Evolutionary conservation across 92 coral and sea anemone genomes (phyloP).

Genomic region (Palythoa heliodiscus): DNA sequence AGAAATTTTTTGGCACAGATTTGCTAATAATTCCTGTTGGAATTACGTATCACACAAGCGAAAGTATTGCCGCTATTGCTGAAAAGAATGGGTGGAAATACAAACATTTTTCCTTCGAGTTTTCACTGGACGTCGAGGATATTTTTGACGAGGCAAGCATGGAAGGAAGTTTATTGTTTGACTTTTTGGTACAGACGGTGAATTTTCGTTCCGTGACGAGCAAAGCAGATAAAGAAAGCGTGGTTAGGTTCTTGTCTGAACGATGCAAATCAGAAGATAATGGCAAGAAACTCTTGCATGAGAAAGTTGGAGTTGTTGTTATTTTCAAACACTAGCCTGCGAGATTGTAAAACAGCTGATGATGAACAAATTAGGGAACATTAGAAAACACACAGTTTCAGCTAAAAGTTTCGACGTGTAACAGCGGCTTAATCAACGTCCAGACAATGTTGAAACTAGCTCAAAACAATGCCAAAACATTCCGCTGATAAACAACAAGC

Average conservation of each 20-base stretch:
- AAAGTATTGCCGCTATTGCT: conserved; percentile 32
- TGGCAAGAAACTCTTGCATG: conserved; percentile 19
- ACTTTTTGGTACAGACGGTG: conserved; percentile 18
- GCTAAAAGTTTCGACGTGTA: too few relatives aligned
- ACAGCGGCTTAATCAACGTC: too few relatives aligned
- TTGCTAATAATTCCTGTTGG: conserved; percentile 20
- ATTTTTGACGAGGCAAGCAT: conserved; percentile 11
- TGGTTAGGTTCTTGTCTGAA: conserved; percentile 19
- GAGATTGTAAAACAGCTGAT: background rate
- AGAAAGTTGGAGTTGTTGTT: conserved; percentile 39
- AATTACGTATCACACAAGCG: conserved; percentile 10
- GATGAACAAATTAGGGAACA: background rate
- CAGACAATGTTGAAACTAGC: background rate
- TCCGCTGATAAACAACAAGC: too few relatives aligned
- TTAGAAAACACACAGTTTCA: background rate
- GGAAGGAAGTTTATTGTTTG: too few relatives aligned
- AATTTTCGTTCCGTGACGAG: conserved; percentile 41
- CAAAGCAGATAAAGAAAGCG: conserved; percentile 3
- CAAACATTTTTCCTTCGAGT: conserved; percentile 20
- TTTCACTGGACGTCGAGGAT: conserved; percentile 36
- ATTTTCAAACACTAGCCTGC: conserved; percentile 14
- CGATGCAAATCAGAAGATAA: conserved; percentile 1
- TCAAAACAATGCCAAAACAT: background rate
- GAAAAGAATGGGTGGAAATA: conserved; percentile 41
- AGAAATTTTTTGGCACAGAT: conserved; percentile 18